Evolutionary conservation across 2,888 invertebrate species (phyloP), one percentile per base, ranked within the genome.

Genomic region (Sinodicranocentrus sp.): DNA sequence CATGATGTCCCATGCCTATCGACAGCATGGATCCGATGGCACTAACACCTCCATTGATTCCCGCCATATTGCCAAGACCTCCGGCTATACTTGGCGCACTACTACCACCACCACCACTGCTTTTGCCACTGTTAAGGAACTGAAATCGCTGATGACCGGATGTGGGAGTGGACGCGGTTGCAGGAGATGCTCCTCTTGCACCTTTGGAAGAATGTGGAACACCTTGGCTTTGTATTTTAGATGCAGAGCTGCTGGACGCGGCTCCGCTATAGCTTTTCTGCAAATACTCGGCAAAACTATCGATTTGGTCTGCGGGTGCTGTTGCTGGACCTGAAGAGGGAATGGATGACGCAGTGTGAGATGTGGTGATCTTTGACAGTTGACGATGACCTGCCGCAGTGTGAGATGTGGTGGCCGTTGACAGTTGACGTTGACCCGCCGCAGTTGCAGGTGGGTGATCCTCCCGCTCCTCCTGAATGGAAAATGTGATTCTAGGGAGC

Each of bases 401-500:
- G 15, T 48, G 48, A 33, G 33, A 33, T 6, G 33, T 33, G 33
- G 33, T 33, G 3, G n/a, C 25, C n/a, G n/a, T n/a, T n/a, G n/a
- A n/a, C n/a, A n/a, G n/a, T n/a, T n/a, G n/a, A n/a, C n/a, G n/a
- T n/a, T n/a, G n/a, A n/a, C n/a, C 26, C 15, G 52, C 63, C 26
- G 75, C 23, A 2, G 39, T 57, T 79, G 71, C 79, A 17, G 63
- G n/a, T 54, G 80, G 80, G 72, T 72, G 80, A 39, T 72, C 72
- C 72, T 80, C 80, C 57, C 80, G 80, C 67, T 80, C 80, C 67
- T 80, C 80, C 67, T 80, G 82, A 61, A 85, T 63, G 17, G 85
- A 82, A 43, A 85, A 85, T 39, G 82, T 73, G 33, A 85, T 85
- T 61, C 82, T 82, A 25, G 85, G 85, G 67, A 85, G 78, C 65